These are phyloP conservation scores for Metalampra italica DNA, from an alignment of 2,888 invertebrate species.

Conservation along the genomic window DNA sequence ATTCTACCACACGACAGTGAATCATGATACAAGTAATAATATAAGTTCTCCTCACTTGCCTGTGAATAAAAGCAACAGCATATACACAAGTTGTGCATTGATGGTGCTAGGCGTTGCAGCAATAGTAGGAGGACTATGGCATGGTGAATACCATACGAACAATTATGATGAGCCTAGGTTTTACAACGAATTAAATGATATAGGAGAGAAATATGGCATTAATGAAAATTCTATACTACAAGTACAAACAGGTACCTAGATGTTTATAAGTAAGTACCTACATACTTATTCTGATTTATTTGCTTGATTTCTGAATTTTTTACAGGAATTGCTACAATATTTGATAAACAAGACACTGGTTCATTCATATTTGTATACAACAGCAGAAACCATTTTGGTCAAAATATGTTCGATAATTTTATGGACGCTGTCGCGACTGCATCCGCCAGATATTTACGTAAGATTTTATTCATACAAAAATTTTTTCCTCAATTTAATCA, in stretches of 20 bases:
- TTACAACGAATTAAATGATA: slow-evolving; percentile 42
- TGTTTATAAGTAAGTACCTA: not conserved
- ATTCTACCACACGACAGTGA: not conserved
- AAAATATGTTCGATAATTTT: slow-evolving; percentile 43
- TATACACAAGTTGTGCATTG: not conserved
- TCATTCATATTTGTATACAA: slow-evolving; percentile 67
- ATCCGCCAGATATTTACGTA: slow-evolving; percentile 62
- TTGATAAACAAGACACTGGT: slow-evolving; percentile 52
- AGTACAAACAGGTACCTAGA: slow-evolving; percentile 50
- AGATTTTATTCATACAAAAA: slow-evolving; percentile 22
- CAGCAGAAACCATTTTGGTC: slow-evolving; percentile 37
- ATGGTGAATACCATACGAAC: slow-evolving; percentile 2
- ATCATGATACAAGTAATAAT: too few species aligned
- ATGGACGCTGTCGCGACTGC: slow-evolving; percentile 46
- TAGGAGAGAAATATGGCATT: slow-evolving; percentile 53
- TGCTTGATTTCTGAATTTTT: slow-evolving; percentile 12
- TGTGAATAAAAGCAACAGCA: too few species aligned
- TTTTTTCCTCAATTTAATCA: too few species aligned
- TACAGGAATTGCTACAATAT: slow-evolving; percentile 61
- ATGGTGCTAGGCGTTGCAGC: slow-evolving; percentile 11
- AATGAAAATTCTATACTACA: slow-evolving; percentile 48
- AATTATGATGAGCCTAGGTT: slow-evolving; percentile 45
- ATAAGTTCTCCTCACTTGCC: too few species aligned
- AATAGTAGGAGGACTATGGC: not conserved
- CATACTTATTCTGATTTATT: not conserved